Conservation (phyloP, 2,113 vertebrate genomes). For the Symphodus melops region DNA sequence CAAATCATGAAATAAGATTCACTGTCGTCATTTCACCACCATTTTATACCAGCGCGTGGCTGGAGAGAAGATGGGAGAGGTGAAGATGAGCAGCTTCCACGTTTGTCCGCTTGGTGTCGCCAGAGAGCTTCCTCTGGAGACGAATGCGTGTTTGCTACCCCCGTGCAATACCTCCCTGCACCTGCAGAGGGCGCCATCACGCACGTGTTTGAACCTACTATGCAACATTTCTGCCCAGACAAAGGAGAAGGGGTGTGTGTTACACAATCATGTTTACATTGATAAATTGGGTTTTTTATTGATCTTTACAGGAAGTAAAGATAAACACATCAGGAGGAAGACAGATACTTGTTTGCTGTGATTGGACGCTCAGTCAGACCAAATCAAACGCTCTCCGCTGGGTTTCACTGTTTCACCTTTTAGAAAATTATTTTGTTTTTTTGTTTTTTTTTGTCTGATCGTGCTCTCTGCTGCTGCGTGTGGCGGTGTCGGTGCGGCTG, state of each 20-base stretch:
- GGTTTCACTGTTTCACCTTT: not conserved
- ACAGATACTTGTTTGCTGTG: not conserved
- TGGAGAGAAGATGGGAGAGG: constrained; percentile 35
- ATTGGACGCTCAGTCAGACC: not conserved
- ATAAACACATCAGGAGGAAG: not conserved
- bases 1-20: not conserved
- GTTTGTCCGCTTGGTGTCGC: constrained; percentile 64
- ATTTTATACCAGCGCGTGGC: constrained; percentile 27
- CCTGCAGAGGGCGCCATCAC: constrained; percentile 56
- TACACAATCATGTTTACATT: not conserved
- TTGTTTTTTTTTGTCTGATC: not conserved
- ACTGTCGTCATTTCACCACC: constrained; percentile 24
- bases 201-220: constrained; percentile 23
- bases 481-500: not conserved
- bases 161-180: fast-evolving
- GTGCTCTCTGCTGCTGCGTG: constrained; percentile 27
- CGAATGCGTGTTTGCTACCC: constrained; percentile 51
- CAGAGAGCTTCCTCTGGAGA: constrained; percentile 27
- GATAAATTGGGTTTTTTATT: not conserved
- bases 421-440: not conserved
- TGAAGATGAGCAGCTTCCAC: not conserved
- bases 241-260: not conserved
- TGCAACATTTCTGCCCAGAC: not conserved
- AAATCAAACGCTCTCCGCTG: not conserved
- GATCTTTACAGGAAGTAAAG: not conserved